Base-by-base conservation (phyloP, 2,113 vertebrate species). In the Mohoua ochrocephala region DNA sequence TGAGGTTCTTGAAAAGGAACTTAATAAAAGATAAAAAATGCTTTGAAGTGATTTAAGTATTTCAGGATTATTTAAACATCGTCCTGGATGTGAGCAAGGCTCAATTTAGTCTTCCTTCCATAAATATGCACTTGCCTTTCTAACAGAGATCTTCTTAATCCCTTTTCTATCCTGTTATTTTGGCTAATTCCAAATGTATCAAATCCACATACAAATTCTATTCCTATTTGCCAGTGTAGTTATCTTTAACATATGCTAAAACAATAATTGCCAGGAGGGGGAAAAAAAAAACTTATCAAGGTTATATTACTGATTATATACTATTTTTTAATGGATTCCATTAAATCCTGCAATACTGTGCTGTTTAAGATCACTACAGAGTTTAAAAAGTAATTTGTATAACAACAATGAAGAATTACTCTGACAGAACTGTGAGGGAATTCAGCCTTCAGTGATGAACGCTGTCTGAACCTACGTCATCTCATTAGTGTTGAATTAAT, bases 401-500 rank as follows among this genome's bases (percentile, higher is more conserved):
- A 9, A 74, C 33, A 84, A 54, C 33, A 81, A n/a, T 0, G 20
- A 93, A 65, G 59, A 90, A 93, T 76, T 74, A 24, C 15, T 73
- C 24, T 56, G 53, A 35, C 23, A 89, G 41, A 86, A 61, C 49
- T 83, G 30, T 15, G 41, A 86, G 45, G n/a, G 47, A 75, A 89
- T 61, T 59, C 2, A 3, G 67, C 56, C 73, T 49, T 69, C 87
- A 71, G 70, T 86, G 47, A 74, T 45, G 71, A 84, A 71, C 74
- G 68, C 5, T 16, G 22, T 44, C 92, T 94, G 69, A 87, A 74
- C 33, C 19, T 53, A 73, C 18, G 23, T 83, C 70, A 73, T 57
- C 59, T 95, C 84, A 74, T 97, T 95, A 95, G 79, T 54, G 67
- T 20, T 53, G 77, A 96, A 91, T 91, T 94, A 93, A 95, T 95